phyloP scores from a whole-genome alignment of 2,113 vertebrate genomes.

The Protomyctophum bolini region DNA sequence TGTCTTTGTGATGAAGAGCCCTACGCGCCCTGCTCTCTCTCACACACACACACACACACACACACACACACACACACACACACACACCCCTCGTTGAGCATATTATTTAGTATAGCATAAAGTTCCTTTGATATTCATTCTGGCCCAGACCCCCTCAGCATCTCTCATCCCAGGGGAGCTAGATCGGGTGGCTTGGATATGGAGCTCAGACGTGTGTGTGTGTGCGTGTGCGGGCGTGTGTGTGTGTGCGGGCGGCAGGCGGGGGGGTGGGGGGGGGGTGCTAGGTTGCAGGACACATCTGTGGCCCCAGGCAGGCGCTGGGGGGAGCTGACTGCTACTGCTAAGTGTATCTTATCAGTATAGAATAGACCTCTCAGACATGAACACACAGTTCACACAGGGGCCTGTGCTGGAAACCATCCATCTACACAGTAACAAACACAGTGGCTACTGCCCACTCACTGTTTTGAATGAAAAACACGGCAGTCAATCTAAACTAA shows the following conservation, averaged over 20 bases:
- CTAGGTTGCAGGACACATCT: slow-evolving; percentile 14
- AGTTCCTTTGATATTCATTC: slow-evolving; percentile 53
- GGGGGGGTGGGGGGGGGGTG: neutral
- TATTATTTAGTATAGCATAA: slow-evolving; percentile 38
- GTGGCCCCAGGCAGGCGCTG: slow-evolving; percentile 13
- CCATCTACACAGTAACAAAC: slow-evolving; percentile 46
- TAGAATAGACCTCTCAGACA: neutral
- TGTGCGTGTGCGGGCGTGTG: slow-evolving; percentile 15
- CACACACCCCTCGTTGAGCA: slow-evolving; percentile 23
- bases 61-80: slow-evolving; percentile 8
- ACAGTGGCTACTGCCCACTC: slow-evolving; percentile 9
- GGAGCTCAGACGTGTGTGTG: neutral
- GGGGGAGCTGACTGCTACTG: neutral
- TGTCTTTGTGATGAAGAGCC: slow-evolving; percentile 61
- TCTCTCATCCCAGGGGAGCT: slow-evolving; percentile 21
- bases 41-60: neutral
- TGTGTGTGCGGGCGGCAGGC: neutral
- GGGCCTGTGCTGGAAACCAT: slow-evolving; percentile 26
- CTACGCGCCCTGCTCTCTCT: slow-evolving; percentile 40
- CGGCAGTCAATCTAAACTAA: too few relatives aligned
- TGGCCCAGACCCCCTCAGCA: slow-evolving; percentile 27
- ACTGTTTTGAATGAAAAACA: too few relatives aligned
- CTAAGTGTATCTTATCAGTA: neutral
- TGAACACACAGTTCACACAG: slow-evolving; percentile 5
- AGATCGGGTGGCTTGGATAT: neutral